Evolutionary conservation across 2,888 invertebrate species (phyloP).

Genomic region (Polyommatus iphigenia): DNA sequence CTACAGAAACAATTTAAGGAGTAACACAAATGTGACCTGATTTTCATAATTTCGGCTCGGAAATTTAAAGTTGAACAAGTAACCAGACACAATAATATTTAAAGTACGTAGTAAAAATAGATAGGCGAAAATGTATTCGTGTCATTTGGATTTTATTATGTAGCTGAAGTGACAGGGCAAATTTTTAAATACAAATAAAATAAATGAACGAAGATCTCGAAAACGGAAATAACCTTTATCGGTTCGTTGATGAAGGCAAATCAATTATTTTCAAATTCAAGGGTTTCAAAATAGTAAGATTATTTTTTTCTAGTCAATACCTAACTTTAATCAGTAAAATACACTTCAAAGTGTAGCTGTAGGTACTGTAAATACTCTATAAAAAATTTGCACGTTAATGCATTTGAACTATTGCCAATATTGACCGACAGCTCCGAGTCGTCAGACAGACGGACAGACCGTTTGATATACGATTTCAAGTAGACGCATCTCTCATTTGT

Average conservation of each 20-base stretch:
- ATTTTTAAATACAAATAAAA: background rate
- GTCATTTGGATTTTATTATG: background rate
- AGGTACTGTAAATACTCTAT: background rate
- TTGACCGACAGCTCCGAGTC: background rate
- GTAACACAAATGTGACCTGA: background rate
- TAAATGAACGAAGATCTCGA: background rate
- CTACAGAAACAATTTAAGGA: background rate
- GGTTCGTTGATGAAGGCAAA: background rate
- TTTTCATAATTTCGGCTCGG: background rate
- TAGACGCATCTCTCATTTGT: conserved; percentile 22
- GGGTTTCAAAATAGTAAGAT: background rate
- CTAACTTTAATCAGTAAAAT: background rate
- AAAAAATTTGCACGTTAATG: background rate
- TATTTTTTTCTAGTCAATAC: background rate
- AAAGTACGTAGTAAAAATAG: background rate
- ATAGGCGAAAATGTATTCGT: background rate
- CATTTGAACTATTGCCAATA: background rate
- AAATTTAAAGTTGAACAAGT: background rate
- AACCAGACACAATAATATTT: background rate
- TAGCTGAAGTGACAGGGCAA: background rate
- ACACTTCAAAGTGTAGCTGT: background rate
- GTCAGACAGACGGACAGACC: background rate
- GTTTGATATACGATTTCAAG: background rate
- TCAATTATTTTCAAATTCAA: background rate
- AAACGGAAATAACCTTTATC: background rate